Base-by-base conservation (phyloP, 2,797 vertebrate species). In the Eulemur albifrons region DNA sequence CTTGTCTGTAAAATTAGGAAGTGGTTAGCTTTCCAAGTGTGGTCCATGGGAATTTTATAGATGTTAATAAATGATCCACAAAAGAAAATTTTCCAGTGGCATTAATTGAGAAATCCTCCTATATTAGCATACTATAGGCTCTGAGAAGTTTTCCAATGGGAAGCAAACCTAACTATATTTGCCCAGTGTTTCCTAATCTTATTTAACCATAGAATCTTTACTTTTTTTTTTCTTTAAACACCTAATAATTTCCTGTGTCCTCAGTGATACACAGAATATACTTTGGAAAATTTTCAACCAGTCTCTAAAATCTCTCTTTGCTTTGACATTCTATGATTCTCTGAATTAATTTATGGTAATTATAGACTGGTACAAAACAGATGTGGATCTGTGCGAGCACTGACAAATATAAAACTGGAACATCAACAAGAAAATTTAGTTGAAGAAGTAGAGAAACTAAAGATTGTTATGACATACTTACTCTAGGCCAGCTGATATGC, bases 1-100 rank as follows among this genome's bases (percentile, higher is more conserved):
- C 38, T 95, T 61, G n/a, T 73, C 52, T 95, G 52, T 82, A 77
- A 90, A 77, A 70, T 80, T 83, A 63, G 61, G 76, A 91, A n/a
- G 21, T 65, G 52, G 15, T 59, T 35, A 30, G 27, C 69, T 89
- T 77, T 86, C 23, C 43, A 54, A 32, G 40, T 80, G 63, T 94
- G 43, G 27, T 69, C 30, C 4, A 1, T 17, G 45, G 50, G 63
- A 67, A 73, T 82, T 93, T 70, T 93, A 59, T 94, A 85, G 32
- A 63, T 48, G 1, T 54, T 85, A 57, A 90, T 72, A 69, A 38
- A 67, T 76, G 23, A 25, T 48, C 32, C 45, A 75, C 8, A 59
- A 81, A 83, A 84, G 61, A 30, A 77, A 85, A 50, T 61, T 75
- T 93, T 70, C 27, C 40, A 57, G 30, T 57, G 52, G 65, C 76